Base-by-base conservation (phyloP, 2,113 vertebrate genomes). In the Amphilophus citrinellus region DNA sequence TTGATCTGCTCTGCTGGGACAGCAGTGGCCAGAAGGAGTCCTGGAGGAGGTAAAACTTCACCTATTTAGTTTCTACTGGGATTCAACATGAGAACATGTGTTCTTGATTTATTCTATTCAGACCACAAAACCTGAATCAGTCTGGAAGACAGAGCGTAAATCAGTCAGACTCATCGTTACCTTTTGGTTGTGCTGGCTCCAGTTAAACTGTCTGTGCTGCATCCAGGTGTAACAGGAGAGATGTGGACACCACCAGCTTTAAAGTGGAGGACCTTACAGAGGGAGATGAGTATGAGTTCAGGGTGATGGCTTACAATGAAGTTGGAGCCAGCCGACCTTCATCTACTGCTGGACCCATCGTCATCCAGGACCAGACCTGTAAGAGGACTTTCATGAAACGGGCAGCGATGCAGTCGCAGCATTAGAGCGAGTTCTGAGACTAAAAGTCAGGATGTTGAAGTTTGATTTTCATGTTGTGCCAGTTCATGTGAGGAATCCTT, bases 341-440 rank as follows among this genome's bases (percentile, higher is more conserved):
- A 50, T 89, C 96, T 44, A 98, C 98, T 4, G 98, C 96, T 13
- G 98, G 98, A 57, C 98, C 98, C 3, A 88, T 99, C 63, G 79
- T 96, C 83, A 90, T 99, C 80, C 98, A 98, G 95, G 98, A 99
- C 82, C 98, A 99, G 95, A 98, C 96, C 37, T 98, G 98, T 99
- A 91, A 89, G 90, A 79, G 1, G 27, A 60, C 39, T 53, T 53
- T 20, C 32, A 53, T 53, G 20, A 53, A 2, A 1, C 2, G 17
- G 65, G 42, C 65, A 68, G 65, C 18, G 65, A 11, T 24, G 6
- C 17, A 20, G 17, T 15, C 30, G 24, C 65, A 66, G 6, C 9
- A 42, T 22, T 7, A 47, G 65, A 68, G 10, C 11, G 50, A 53
- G 50, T 7, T 50, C 17, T 53, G 50, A 18, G 50, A 8, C 50